Percentiles rank a stretch among this genome's conserved stretches.
Evolutionary conservation across 2,888 invertebrate species (phyloP).

Genomic region (Nephrocerus scutellatus): DNA sequence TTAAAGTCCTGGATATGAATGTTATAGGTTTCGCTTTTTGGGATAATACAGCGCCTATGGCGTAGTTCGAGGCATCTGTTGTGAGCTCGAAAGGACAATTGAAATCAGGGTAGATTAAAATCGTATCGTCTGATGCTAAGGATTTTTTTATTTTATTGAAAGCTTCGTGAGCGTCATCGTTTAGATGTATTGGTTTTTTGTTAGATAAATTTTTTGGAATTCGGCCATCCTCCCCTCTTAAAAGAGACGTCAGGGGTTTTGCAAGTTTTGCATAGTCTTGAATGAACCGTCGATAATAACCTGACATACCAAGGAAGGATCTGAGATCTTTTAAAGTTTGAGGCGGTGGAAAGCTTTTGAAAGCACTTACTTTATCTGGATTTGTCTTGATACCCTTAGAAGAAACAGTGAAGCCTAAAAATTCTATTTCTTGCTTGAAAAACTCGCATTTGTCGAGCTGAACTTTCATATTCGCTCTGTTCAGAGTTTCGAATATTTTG

Average conservation of each 20-base stretch:
- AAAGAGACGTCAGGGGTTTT: constrained; percentile 14
- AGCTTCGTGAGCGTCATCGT: no score
- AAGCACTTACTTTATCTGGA: constrained; percentile 9
- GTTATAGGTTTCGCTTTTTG: no score
- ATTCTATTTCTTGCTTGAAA: constrained; percentile 6
- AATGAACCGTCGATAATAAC: constrained; percentile 13
- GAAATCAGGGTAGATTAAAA: no score
- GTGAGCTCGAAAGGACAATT: no score
- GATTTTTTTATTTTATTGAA: constrained; percentile 1
- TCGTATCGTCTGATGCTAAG: no score
- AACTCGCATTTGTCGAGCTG: constrained; percentile 12
- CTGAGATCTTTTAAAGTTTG: constrained; percentile 12
- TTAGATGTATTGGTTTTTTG: no score
- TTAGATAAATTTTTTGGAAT: constrained; percentile 10
- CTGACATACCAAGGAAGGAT: constrained; percentile 12
- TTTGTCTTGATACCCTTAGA: constrained; percentile 9
- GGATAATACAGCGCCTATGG: no score
- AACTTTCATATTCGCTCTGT: constrained; percentile 14
- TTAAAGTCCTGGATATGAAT: no score
- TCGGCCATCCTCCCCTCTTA: constrained; percentile 12
- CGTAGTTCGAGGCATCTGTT: no score
- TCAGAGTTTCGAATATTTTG: constrained; percentile 7
- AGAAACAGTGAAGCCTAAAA: constrained; percentile 4
- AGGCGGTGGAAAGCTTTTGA: constrained; percentile 4
- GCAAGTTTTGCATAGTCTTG: constrained; percentile 10